Conservation (phyloP, 1,140 invertebrate genomes). For the Pseudomyrmex concolor region DNA sequence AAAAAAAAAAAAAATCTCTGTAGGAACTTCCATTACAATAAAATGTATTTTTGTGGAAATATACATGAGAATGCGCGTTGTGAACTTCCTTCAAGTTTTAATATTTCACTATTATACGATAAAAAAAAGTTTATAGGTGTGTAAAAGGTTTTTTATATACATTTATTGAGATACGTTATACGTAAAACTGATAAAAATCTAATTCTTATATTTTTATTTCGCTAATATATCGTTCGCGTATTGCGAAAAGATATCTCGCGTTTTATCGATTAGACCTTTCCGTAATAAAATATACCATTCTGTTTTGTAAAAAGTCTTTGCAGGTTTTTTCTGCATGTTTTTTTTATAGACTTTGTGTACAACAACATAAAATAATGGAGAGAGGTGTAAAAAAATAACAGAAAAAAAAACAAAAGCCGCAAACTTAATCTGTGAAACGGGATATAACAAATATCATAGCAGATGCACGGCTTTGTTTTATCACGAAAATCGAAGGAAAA, state of each 20-base stretch:
- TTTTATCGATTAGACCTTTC: background rate
- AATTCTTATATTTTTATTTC: background rate
- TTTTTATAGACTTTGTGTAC: background rate
- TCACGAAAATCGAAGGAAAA: background rate
- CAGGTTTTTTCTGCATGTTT: background rate
- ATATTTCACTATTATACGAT: no score
- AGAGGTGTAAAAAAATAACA: background rate
- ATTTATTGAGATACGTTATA: background rate
- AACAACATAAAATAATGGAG: background rate
- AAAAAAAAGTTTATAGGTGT: background rate
- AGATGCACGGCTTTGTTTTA: background rate
- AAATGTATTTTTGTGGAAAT: conserved; percentile 3
- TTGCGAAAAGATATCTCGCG: background rate
- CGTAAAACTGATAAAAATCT: background rate
- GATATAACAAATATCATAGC: background rate
- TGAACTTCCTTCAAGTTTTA: background rate
- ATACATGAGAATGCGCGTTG: background rate
- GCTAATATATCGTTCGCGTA: background rate
- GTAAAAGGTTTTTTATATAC: background rate
- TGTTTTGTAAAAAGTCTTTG: background rate
- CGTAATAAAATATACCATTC: background rate
- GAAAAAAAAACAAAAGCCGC: no score
- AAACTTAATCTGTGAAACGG: no score
- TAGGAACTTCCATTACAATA: conserved; percentile 13
- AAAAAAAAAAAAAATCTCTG: background rate